A percentile compares a stretch with the other conserved stretches of the same genome.
phyloP scores from a whole-genome alignment of 2,888 invertebrate genomes.

The Eupithecia subumbrata region DNA sequence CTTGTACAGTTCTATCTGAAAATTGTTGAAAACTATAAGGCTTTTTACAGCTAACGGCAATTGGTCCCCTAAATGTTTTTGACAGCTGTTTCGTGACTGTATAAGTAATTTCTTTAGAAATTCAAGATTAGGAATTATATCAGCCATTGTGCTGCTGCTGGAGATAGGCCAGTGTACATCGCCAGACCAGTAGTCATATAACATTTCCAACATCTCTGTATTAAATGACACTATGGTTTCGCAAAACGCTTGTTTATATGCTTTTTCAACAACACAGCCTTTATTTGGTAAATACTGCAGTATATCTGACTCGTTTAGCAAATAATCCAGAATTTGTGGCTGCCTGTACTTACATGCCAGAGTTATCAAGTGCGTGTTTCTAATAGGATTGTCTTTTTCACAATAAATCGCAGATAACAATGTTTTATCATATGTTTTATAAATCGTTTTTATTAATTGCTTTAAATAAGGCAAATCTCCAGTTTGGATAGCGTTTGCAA shows the following conservation, averaged over 20 bases:
- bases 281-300: constrained; percentile 28
- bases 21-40: constrained; percentile 16
- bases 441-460: constrained; percentile 8
- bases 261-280: constrained; percentile 7
- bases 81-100: constrained; percentile 3
- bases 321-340: constrained; percentile 7
- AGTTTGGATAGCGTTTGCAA: constrained; percentile 6
- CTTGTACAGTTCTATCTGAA: constrained; percentile 21
- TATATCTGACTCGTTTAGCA: constrained; percentile 30
- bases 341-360: constrained; percentile 30
- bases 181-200: constrained; percentile 40
- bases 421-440: constrained; percentile 14
- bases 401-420: constrained; percentile 11
- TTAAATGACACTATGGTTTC: constrained; percentile 20
- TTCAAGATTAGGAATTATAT: constrained; percentile 19
- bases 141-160: neutral
- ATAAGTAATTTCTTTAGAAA: constrained; percentile 1
- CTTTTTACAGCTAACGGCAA: constrained; percentile 12
- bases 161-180: constrained; percentile 31
- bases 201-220: constrained; percentile 33
- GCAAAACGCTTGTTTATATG: constrained; percentile 26
- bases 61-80: constrained; percentile 6
- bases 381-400: constrained; percentile 16
- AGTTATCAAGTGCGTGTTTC: constrained; percentile 32
- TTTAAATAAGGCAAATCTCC: constrained; percentile 13